phyloP scores from a whole-genome alignment of 1,140 invertebrate species.

The Phthorimaea operculella region DNA sequence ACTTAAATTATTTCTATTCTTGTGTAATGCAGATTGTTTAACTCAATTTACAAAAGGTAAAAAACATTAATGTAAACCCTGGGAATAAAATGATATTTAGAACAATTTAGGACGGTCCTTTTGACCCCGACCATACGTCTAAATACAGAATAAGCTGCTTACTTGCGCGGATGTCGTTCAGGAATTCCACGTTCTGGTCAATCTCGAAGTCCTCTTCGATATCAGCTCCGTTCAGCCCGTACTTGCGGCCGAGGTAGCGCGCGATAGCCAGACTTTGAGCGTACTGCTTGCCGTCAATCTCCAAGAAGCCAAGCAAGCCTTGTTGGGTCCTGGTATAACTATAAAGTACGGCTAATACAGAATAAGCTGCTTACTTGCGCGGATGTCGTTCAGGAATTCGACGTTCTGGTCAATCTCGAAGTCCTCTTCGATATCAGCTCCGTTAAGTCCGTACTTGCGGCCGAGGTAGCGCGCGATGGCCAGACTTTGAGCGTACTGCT shows the following conservation, averaged over 20 bases:
- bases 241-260: constrained; percentile 71
- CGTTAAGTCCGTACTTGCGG: constrained; percentile 59
- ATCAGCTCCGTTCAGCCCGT: constrained; percentile 47
- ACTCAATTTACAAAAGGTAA: no score
- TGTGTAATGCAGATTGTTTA: no score
- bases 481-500: constrained; percentile 71
- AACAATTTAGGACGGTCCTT: no score
- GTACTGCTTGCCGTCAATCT: constrained; percentile 73
- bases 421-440: neutral
- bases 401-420: constrained; percentile 9
- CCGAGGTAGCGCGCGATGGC: constrained; percentile 76
- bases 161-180: neutral
- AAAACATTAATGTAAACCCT: no score
- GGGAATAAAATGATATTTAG: no score
- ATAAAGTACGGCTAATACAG: no score
- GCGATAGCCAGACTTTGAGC: constrained; percentile 74
- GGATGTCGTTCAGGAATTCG: neutral
- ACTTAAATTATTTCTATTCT: no score
- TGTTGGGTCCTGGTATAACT: no score
- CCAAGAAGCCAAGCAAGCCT: no score
- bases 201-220: constrained; percentile 6
- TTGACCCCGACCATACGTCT: no score
- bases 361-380: constrained; percentile 21
- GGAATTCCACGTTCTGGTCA: constrained; percentile 7
- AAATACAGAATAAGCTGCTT: no score